Conservation (phyloP, 2,888 invertebrate genomes). For the Heliconius sara region DNA sequence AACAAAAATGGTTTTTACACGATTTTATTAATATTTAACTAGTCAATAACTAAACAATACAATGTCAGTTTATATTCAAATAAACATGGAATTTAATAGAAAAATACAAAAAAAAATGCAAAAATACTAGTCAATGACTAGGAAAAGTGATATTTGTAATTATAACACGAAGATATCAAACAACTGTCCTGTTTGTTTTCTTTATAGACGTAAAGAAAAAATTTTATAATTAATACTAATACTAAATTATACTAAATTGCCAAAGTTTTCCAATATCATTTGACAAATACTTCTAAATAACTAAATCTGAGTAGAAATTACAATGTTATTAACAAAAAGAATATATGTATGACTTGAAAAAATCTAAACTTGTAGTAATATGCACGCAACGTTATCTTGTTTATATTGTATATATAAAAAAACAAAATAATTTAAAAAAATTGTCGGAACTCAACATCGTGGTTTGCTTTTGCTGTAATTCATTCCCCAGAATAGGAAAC, state of each 20-base stretch:
- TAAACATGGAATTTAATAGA: constrained; percentile 20
- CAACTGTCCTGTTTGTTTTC: not conserved
- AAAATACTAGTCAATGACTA: constrained; percentile 40
- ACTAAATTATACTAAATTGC: not conserved
- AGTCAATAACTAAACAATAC: constrained; percentile 39
- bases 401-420: no score
- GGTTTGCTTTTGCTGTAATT: no score
- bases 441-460: no score
- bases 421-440: no score
- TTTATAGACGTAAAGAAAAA: not conserved
- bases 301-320: not conserved
- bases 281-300: not conserved
- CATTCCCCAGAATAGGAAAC: no score
- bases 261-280: not conserved
- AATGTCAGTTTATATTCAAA: constrained; percentile 33
- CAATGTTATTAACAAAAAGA: no score
- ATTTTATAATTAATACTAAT: not conserved
- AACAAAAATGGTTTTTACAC: constrained; percentile 32
- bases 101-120: not conserved
- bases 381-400: no score
- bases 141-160: constrained; percentile 26
- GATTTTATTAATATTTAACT: constrained; percentile 43
- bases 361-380: no score
- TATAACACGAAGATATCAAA: not conserved
- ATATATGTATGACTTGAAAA: no score